Evolutionary conservation across 2,888 invertebrate genomes (phyloP), one percentile per base, ranked within the genome.

Genomic region (Troides helena): DNA sequence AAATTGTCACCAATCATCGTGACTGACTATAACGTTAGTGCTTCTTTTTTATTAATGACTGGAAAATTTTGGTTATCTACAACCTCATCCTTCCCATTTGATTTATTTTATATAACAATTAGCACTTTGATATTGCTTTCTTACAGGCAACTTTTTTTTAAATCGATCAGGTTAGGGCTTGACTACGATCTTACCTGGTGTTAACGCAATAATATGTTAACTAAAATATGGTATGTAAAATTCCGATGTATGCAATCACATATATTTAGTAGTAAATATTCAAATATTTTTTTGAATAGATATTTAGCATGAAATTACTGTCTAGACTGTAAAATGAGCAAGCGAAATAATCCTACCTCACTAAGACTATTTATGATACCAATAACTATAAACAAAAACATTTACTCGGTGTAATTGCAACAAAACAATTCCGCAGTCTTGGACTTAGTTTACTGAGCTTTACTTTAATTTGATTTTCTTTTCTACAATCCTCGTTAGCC

Each of bases 381-480:
- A 56, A 56, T 8, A 8, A 21, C n/a, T 56, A 56, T 56, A 56
- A 21, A 58, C 8, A 58, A 21, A 53, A 58, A 58, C 57, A 23
- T 58, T 58, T 58, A 25, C 57, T 58, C 57, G 0, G 10, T 62
- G 43, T 25, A 39, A 56, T 57, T 57, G 43, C 62, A 62, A 67
- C 62, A 67, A 59, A 68, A 68, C 64, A 39, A 68, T 53, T 59
- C 21, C 43, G 57, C 53, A 43, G 46, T 59, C 63, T 68, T 63
- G 50, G 68, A 59, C 46, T 63, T 68, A 59, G 50, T 68, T 63
- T 63, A 63, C 57, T 43, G 57, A 53, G 68, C 58, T 30, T 63
- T 64, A 25, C 25, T 60, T 64, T 62, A 63, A 70, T 70, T 70
- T 18, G 36, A 66, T 70, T 66, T 63, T 57, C 56, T 57, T 39